Conservation (phyloP, 2,888 invertebrate genomes). For the Ernsta delagoae region DNA sequence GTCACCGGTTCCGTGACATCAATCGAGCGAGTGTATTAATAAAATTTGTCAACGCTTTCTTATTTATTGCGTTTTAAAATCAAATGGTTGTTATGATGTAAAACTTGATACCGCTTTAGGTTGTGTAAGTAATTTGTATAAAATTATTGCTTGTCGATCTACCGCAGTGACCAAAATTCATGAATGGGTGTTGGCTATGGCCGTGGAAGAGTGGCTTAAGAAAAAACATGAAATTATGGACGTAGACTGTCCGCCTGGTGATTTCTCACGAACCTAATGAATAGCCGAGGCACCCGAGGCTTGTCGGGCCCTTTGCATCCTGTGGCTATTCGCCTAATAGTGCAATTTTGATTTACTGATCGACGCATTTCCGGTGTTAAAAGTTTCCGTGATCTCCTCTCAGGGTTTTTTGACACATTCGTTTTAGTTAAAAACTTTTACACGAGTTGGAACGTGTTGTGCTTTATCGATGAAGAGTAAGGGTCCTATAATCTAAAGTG, state of each 20-base stretch:
- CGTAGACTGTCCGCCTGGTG: conserved; percentile 51
- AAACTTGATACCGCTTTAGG: conserved; percentile 27
- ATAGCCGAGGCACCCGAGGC: conserved; percentile 49
- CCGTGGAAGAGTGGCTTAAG: conserved; percentile 16
- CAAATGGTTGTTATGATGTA: conserved; percentile 33
- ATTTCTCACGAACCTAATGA: conserved; percentile 61
- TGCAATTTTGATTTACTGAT: conserved; percentile 82
- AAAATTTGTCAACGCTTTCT: conserved; percentile 42
- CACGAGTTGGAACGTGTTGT: not conserved
- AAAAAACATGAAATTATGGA: conserved; percentile 41
- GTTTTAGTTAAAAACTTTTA: conserved; percentile 15
- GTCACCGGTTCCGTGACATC: conserved; percentile 50
- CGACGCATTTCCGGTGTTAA: conserved; percentile 77
- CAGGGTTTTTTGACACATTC: conserved; percentile 17
- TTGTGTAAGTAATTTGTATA: conserved; percentile 35
- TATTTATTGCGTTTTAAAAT: conserved; percentile 43
- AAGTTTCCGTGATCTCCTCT: conserved; percentile 38
- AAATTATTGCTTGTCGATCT: conserved; percentile 38
- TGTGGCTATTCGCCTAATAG: conserved; percentile 59
- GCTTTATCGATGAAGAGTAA: conserved; percentile 7
- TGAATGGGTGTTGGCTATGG: conserved; percentile 40
- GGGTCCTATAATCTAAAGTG: conserved; percentile 9
- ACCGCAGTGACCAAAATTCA: conserved; percentile 38
- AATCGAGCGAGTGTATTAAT: conserved; percentile 41
- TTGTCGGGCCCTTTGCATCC: conserved; percentile 60